These are phyloP conservation scores for Labroides dimidiatus DNA, from an alignment of 2,797 vertebrate species.

Conservation along the genomic window DNA sequence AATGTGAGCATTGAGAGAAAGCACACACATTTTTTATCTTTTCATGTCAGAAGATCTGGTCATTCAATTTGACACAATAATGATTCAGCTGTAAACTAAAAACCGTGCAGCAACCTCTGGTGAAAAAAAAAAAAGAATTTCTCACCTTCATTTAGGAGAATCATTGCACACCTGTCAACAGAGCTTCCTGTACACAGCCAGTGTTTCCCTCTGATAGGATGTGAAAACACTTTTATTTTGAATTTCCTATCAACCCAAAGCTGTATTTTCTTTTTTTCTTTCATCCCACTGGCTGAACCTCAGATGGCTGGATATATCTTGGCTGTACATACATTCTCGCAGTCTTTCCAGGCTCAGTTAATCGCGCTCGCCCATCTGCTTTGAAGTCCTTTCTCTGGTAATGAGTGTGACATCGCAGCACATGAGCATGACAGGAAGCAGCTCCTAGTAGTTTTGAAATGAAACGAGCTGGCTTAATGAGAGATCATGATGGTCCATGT, in stretches of 20 bases:
- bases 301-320: slow-evolving; percentile 52
- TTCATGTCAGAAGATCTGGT: too few species aligned
- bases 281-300: slow-evolving; percentile 29
- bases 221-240: slow-evolving; percentile 27
- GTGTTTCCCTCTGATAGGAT: slow-evolving; percentile 6
- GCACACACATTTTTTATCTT: too few species aligned
- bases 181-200: neutral
- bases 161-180: slow-evolving; percentile 3
- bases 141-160: neutral
- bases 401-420: slow-evolving; percentile 68
- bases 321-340: slow-evolving; percentile 52
- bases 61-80: too few species aligned
- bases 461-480: slow-evolving; percentile 45
- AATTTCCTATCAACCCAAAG: slow-evolving; percentile 35
- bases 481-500: slow-evolving; percentile 31
- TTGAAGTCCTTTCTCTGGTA: slow-evolving; percentile 71
- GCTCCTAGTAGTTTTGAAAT: slow-evolving; percentile 44
- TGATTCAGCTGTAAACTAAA: too few species aligned
- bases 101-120: too few species aligned
- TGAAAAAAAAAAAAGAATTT: neutral
- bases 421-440: slow-evolving; percentile 54
- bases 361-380: slow-evolving; percentile 69
- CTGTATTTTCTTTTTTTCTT: slow-evolving; percentile 28
- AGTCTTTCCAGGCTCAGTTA: slow-evolving; percentile 54
- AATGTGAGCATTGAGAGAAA: too few species aligned